Percentiles rank a stretch among this genome's conserved stretches.
Evolutionary conservation across 2,888 invertebrate species (phyloP).

Genomic region (Lysandra coridon): DNA sequence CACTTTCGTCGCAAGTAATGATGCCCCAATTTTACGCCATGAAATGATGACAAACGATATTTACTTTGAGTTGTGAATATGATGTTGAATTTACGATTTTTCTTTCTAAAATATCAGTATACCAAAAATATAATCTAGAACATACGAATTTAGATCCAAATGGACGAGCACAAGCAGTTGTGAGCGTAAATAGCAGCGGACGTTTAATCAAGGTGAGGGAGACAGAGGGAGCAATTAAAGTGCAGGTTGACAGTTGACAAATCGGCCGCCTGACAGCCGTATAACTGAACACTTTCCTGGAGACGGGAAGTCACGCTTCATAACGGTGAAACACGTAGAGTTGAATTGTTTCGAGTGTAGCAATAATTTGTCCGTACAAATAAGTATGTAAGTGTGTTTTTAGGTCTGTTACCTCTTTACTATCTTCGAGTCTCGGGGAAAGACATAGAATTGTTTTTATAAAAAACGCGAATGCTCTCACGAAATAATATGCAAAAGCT

Average conservation of each 20-base stretch:
- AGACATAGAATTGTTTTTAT: too few relatives aligned
- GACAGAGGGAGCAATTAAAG: slow-evolving; percentile 58
- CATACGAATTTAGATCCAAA: slow-evolving; percentile 13
- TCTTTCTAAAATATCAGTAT: neutral
- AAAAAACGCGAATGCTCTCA: too few relatives aligned
- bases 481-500: too few relatives aligned
- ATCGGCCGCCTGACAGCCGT: slow-evolving; percentile 50
- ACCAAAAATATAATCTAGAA: neutral
- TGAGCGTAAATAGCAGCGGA: slow-evolving; percentile 54
- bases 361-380: neutral
- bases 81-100: too few relatives aligned
- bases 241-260: slow-evolving; percentile 73
- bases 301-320: slow-evolving; percentile 29
- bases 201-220: slow-evolving; percentile 70
- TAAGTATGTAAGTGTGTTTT: too few relatives aligned
- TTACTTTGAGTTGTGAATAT: neutral
- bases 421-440: too few relatives aligned
- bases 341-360: neutral
- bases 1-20: neutral
- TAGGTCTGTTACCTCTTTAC: too few relatives aligned
- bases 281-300: slow-evolving; percentile 27
- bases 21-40: neutral
- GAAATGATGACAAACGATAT: neutral
- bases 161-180: slow-evolving; percentile 37
- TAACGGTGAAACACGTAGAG: neutral